Base-by-base conservation (phyloP, 1,140 invertebrate genomes). In the Babylonia areolata region DNA sequence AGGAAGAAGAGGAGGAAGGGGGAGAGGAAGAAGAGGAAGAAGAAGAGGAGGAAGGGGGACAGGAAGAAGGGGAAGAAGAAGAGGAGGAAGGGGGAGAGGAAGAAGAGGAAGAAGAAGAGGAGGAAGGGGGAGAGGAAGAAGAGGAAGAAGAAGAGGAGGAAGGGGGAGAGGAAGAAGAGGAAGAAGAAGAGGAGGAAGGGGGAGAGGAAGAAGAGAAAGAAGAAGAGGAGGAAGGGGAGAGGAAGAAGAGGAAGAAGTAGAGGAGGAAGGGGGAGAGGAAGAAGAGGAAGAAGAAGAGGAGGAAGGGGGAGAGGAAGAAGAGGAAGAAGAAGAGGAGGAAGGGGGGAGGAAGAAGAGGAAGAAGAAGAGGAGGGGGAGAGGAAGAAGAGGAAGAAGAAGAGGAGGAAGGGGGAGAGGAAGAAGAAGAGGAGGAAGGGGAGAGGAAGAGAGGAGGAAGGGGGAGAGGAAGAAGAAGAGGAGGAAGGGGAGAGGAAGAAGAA, bases 281-380 rank as follows among this genome's bases (percentile, higher is more conserved):
- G 20, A 51, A 51, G 46, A 51, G 37, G 40, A 42, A 81, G 79
- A 81, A 81, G 79, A 81, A 81, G 79, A 81, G 37, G 51, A 83
- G 33, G 81, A 83, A 69, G 39, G 2, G 15, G 9, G 33, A 69
- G 31, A 83, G 2, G 58, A 5, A 3, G 39, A 83, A 33, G 58
- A 83, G 35, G 58, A 83, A 69, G 54, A 9, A 51, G 42, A 83
- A 39, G 23, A 83, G 23, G 40, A 69, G 54, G 31, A 64, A 58
- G 54, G 35, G 37, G 40, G n/a, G 37, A 33, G 37, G 37, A 33
- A 81, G 37, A 33, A 81, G n/a, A n/a, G 37, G n/a, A n/a, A 81
- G n/a, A n/a, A 81, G n/a, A n/a, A 81, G 37, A 15, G 37, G 37
- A 15, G 37, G 37, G 79, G 37, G n/a, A 15, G n/a, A 46, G 79